Evolutionary conservation across 2,797 vertebrate species (phyloP).

Genomic region (Taenioides sp.): DNA sequence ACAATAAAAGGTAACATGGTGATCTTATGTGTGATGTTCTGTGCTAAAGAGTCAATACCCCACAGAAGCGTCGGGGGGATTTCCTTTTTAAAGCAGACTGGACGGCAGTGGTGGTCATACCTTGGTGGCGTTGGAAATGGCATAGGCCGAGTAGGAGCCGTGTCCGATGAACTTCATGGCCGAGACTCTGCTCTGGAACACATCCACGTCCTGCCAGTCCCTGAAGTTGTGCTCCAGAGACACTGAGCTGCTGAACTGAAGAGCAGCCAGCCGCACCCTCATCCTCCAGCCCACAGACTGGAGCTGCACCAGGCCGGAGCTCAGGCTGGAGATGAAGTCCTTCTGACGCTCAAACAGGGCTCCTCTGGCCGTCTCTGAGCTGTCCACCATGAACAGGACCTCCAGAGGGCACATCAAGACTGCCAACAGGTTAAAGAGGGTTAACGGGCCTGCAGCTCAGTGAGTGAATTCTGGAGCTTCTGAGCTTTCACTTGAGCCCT

Average conservation of each 20-base stretch:
- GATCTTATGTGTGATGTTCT: too few relatives aligned
- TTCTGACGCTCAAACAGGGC: constrained; percentile 82
- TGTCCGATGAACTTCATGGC: constrained; percentile 85
- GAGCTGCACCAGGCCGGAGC: constrained; percentile 75
- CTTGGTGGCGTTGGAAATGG: constrained; percentile 83
- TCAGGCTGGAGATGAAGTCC: constrained; percentile 78
- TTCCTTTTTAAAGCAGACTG: too few relatives aligned
- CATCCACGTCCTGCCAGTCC: constrained; percentile 85
- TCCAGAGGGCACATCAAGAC: constrained; percentile 74
- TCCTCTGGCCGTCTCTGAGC: constrained; percentile 85
- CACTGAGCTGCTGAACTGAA: constrained; percentile 89
- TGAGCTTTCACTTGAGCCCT: too few relatives aligned
- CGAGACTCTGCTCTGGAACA: constrained; percentile 80
- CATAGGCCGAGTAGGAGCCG: constrained; percentile 85
- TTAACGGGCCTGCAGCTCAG: too few relatives aligned
- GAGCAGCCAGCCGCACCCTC: constrained; percentile 75
- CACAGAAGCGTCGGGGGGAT: too few relatives aligned
- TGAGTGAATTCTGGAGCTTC: too few relatives aligned
- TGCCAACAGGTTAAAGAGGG: constrained; percentile 20
- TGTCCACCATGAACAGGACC: constrained; percentile 86
- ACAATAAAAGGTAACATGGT: too few relatives aligned
- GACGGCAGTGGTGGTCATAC: neutral
- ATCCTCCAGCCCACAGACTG: constrained; percentile 67
- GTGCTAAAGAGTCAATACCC: too few relatives aligned
- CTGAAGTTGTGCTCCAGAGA: constrained; percentile 82